Percentiles rank a stretch among this genome's conserved stretches.
phyloP scores from a whole-genome alignment of 2,113 vertebrate genomes.

The Podarcis muralis region DNA sequence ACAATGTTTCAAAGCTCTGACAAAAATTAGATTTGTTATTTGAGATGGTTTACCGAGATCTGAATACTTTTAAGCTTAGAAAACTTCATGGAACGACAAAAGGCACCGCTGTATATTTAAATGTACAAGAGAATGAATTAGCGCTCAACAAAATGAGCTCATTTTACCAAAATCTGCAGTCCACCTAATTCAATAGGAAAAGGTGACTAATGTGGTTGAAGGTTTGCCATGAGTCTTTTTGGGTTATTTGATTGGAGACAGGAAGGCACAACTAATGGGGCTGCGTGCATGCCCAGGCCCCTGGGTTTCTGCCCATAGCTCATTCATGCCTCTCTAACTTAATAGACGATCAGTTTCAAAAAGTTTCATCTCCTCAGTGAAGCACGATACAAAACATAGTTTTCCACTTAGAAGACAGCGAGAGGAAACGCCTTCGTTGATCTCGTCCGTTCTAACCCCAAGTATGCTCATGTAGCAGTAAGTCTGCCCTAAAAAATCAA shows the following conservation, averaged over 20 bases:
- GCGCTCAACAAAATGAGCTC: no score
- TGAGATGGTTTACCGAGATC: no score
- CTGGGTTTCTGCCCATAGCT: conserved; percentile 1
- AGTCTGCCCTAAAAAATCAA: neutral
- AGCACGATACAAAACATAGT: neutral
- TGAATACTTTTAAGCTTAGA: no score
- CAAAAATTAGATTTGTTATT: no score
- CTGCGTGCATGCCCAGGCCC: conserved; percentile 11
- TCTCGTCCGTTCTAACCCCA: neutral
- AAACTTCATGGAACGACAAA: no score
- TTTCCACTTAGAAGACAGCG: neutral
- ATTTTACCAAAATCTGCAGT: no score
- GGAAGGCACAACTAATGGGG: conserved; percentile 50
- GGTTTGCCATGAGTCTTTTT: conserved; percentile 12
- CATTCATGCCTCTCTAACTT: conserved; percentile 21
- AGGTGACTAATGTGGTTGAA: no score
- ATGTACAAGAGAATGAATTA: no score
- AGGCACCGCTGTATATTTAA: no score
- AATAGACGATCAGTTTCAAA: neutral
- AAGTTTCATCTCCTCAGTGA: neutral
- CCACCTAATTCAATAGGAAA: no score
- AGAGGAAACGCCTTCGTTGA: neutral
- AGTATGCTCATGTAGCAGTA: neutral
- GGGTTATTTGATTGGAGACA: conserved; percentile 30
- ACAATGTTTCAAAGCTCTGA: no score